A percentile compares a stretch with the other conserved stretches of the same genome.
These are phyloP conservation scores for Nyleta sp. DNA, from an alignment of 2,888 invertebrate species.

Conservation along the genomic window DNA sequence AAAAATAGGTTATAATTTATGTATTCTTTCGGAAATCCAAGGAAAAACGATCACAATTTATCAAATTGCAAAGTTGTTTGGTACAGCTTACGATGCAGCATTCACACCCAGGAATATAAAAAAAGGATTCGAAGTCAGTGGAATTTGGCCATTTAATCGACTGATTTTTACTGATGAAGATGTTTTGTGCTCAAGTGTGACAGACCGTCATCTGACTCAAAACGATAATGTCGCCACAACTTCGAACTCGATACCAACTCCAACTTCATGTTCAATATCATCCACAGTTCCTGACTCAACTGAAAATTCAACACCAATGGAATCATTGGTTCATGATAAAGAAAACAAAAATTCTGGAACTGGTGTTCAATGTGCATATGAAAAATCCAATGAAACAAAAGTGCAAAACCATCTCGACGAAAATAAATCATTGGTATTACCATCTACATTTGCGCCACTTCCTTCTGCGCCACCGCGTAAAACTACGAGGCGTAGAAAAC, in stretches of 20 bases:
- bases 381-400: too few relatives aligned
- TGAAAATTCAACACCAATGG: too few relatives aligned
- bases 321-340: too few relatives aligned
- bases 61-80: slow-evolving; percentile 71
- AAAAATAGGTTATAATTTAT: background rate
- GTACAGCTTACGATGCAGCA: slow-evolving; percentile 71
- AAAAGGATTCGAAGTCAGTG: slow-evolving; percentile 73
- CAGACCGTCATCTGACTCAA: background rate
- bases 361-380: too few relatives aligned
- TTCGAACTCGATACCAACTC: too few relatives aligned
- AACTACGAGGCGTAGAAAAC: slow-evolving; percentile 30
- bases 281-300: too few relatives aligned
- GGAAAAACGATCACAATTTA: slow-evolving; percentile 75
- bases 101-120: slow-evolving; percentile 75
- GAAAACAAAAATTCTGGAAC: too few relatives aligned
- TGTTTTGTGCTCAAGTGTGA: slow-evolving; percentile 69
- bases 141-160: slow-evolving; percentile 73
- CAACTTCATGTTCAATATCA: too few relatives aligned
- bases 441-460: slow-evolving; percentile 4
- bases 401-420: background rate
- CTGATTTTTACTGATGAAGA: slow-evolving; percentile 70
- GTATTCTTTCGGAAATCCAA: too few relatives aligned
- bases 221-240: too few relatives aligned
- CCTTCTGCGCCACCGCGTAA: slow-evolving; percentile 34
- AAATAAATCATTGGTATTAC: too few relatives aligned